A percentile compares a stretch with the other conserved stretches of the same genome.
Conservation (phyloP, 2,797 vertebrate genomes). For the Pangasius krempfi region DNA sequence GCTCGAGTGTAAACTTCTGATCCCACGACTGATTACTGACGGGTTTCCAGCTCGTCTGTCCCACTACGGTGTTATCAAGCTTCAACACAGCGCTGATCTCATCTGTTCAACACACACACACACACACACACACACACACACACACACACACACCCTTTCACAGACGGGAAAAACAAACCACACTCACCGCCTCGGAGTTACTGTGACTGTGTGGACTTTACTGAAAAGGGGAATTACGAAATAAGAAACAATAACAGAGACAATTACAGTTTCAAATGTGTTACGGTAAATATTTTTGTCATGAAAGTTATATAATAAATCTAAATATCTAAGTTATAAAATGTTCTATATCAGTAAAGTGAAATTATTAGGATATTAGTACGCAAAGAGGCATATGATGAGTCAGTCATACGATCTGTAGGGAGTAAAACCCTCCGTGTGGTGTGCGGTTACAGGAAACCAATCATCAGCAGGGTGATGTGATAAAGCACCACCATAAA, state of each 20-base stretch:
- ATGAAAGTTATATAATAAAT: background rate
- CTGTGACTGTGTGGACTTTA: background rate
- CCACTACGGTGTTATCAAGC: conserved; percentile 88
- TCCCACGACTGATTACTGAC: conserved; percentile 91
- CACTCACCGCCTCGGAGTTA: background rate
- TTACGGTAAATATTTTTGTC: background rate
- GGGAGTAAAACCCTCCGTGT: background rate
- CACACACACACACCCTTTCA: background rate
- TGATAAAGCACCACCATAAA: background rate
- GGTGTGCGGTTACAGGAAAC: background rate
- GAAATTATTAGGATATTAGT: background rate
- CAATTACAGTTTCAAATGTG: background rate
- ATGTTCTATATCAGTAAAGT: background rate
- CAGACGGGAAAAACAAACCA: background rate
- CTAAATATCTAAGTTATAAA: background rate
- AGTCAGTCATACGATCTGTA: background rate
- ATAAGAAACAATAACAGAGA: background rate
- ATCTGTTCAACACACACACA: conserved; percentile 68
- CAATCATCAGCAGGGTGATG: background rate
- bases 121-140: background rate
- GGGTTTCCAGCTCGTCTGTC: conserved; percentile 88
- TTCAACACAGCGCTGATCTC: conserved; percentile 89
- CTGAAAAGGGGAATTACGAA: too few relatives aligned
- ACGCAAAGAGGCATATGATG: background rate
- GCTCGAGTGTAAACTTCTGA: conserved; percentile 89